Percentiles rank a stretch among this genome's conserved stretches.
These are phyloP conservation scores for Euplexia lucipara DNA, from an alignment of 2,888 invertebrate genomes.

Conservation along the genomic window DNA sequence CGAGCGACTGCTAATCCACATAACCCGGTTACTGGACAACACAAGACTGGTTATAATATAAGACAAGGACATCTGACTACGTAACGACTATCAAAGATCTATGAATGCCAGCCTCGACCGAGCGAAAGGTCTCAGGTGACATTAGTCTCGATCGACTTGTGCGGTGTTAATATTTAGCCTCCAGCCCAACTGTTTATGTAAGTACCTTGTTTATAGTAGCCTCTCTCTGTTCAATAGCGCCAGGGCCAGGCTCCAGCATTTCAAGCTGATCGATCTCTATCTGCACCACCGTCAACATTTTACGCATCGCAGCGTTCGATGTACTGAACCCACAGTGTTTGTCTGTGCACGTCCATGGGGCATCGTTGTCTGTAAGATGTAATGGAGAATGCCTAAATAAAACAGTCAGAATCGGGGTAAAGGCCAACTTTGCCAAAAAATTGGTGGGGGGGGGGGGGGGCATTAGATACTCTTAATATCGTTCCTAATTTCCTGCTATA, in stretches of 20 bases:
- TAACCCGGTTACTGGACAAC: too few species aligned
- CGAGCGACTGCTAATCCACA: too few species aligned
- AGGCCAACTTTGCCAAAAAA: neutral
- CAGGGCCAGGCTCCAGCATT: conserved; percentile 88
- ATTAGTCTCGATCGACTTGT: too few species aligned
- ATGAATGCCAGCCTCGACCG: too few species aligned
- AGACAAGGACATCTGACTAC: too few species aligned
- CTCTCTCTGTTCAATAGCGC: conserved; percentile 92
- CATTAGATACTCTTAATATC: too few species aligned
- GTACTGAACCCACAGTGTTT: conserved; percentile 92
- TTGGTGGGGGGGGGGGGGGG: too few species aligned
- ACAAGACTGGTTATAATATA: too few species aligned
- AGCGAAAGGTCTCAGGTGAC: too few species aligned
- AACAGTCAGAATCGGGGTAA: neutral
- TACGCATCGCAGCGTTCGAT: conserved; percentile 91
- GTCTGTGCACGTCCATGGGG: conserved; percentile 92
- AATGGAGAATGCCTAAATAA: neutral
- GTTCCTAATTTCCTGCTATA: too few species aligned
- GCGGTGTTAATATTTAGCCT: neutral
- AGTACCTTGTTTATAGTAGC: conserved; percentile 89
- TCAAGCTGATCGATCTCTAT: conserved; percentile 93
- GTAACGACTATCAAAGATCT: too few species aligned
- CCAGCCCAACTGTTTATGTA: neutral
- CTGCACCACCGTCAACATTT: conserved; percentile 92
- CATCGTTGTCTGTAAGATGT: conserved; percentile 86